Evolutionary conservation across 2,797 vertebrate genomes (phyloP), one percentile per base, ranked within the genome.

Genomic region (Yasuhikotakia modesta): DNA sequence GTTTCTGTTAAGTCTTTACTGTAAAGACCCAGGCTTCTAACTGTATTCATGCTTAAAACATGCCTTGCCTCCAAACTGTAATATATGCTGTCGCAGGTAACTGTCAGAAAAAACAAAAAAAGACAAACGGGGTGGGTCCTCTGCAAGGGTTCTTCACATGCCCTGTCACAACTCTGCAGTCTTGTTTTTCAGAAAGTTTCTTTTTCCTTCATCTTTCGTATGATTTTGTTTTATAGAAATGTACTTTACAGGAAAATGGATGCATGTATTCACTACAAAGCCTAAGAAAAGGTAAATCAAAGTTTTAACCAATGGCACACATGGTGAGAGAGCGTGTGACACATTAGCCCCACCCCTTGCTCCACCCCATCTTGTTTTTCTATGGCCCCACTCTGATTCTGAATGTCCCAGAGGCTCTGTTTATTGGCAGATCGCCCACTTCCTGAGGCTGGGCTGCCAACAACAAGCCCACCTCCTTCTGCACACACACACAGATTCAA

Each of bases 201-300:
- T 32, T 84, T 93, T 89, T 86, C 92, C 93, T 86, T 89, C 93
- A 93, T 91, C 86, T 86, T 84, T 89, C 88, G 92, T 92, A 91
- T 90, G 79, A 86, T 87, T 81, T 82, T 67, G 48, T 85, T 83
- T 77, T 73, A 78, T 84, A 69, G 90, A 90, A 89, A 82, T 89
- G 80, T 79, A 75, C 71, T 84, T 87, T 77, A 85, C 80, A 81
- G 82, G 88, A 73, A 83, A 77, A 82, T 87, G 80, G 81, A 89
- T 94, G 94, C 94, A 95, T 94, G 94, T 93, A 90, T 94, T 43
- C 92, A 90, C 91, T 94, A 93, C 86, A 89, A 83, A 84, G 86
- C 87, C 88, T 87, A 76, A 68, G 74, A 48, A 82, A 73, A 79
- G 12, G 13, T 32, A 11, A 46, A 81, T 71, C 63, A 76, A 45